These are phyloP conservation scores for Melipona bicolor DNA, from an alignment of 2,888 invertebrate species.

Conservation along the genomic window DNA sequence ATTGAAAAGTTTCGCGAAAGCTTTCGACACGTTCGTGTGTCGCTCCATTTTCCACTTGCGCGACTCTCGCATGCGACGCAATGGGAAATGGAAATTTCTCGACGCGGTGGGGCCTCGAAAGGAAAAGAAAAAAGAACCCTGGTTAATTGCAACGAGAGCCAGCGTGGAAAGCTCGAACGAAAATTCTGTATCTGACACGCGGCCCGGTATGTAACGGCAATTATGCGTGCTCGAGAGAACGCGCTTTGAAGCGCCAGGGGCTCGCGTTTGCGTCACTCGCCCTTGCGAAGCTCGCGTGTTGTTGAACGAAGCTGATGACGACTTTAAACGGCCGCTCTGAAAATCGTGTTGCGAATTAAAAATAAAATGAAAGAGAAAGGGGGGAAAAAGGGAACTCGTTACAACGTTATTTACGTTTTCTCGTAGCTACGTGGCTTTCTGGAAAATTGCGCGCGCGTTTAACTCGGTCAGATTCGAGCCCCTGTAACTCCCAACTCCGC, in stretches of 20 bases:
- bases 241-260: constrained; percentile 36
- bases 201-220: constrained; percentile 2
- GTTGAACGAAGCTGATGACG: constrained; percentile 1
- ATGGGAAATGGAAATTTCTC: not conserved
- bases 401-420: constrained; percentile 11
- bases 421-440: not conserved
- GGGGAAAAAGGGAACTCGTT: not conserved
- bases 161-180: constrained; percentile 4
- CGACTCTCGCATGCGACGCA: too few relatives aligned
- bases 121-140: not conserved
- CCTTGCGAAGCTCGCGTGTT: constrained; percentile 55
- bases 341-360: constrained; percentile 29
- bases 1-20: not conserved
- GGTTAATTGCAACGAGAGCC: constrained; percentile 7
- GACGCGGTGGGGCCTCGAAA: not conserved
- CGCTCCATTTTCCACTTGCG: not conserved
- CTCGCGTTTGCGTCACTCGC: constrained; percentile 46
- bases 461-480: not conserved
- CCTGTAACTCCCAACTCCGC: not conserved
- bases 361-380: not conserved
- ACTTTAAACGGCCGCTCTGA: constrained; percentile 47
- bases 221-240: constrained; percentile 40
- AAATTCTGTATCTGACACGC: constrained; percentile 17
- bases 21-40: not conserved
- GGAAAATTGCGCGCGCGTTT: not conserved